phyloP scores from a whole-genome alignment of 2,113 vertebrate genomes.

The Hucho hucho region DNA sequence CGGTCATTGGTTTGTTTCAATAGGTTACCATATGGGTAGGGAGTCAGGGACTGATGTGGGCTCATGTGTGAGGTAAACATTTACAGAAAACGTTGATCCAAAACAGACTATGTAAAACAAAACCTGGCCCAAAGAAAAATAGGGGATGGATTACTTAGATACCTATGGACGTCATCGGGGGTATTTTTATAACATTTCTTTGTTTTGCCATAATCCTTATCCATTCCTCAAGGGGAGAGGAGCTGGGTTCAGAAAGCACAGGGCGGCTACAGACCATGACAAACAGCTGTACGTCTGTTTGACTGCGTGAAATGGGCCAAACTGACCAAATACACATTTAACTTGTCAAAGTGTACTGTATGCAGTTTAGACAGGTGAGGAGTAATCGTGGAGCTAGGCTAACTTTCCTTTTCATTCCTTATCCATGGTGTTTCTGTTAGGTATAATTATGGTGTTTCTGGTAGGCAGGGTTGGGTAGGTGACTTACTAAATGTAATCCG shows the following conservation, averaged over 20 bases:
- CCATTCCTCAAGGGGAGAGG: constrained; percentile 4
- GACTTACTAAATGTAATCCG: no score
- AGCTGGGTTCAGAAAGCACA: neutral
- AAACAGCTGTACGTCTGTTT: neutral
- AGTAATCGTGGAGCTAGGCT: neutral
- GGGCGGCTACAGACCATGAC: neutral
- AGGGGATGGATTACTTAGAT: neutral
- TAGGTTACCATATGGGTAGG: neutral
- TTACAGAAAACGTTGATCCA: neutral
- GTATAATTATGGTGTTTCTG: no score
- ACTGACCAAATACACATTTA: neutral
- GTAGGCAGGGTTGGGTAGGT: no score
- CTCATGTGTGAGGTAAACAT: constrained; percentile 20
- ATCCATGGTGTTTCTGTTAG: neutral
- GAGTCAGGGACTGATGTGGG: neutral
- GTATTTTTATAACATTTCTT: constrained; percentile 17
- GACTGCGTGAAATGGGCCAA: neutral
- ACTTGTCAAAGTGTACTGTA: neutral
- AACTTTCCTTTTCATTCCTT: neutral
- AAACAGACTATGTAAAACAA: constrained; percentile 9
- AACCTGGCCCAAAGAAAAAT: neutral
- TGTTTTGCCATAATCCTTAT: constrained; percentile 10
- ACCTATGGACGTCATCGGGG: neutral
- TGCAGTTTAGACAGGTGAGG: neutral
- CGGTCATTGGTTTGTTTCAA: constrained; percentile 5